phyloP scores from a whole-genome alignment of 2,888 invertebrate species.

The Aricia artaxerxes region DNA sequence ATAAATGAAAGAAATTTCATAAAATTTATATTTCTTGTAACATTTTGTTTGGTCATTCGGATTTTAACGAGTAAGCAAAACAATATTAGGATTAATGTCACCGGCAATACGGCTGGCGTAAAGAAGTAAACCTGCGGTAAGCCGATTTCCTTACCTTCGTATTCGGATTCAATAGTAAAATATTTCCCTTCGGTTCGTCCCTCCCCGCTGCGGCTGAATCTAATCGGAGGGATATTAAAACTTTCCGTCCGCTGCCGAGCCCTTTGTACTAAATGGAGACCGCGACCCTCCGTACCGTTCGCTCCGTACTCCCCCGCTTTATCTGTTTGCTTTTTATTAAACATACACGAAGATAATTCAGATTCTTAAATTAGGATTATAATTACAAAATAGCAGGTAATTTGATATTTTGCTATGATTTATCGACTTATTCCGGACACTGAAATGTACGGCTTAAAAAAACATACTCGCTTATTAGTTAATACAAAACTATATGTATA shows the following conservation, averaged over 20 bases:
- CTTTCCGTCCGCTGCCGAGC: constrained; percentile 65
- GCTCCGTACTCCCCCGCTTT: constrained; percentile 45
- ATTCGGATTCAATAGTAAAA: constrained; percentile 66
- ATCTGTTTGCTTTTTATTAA: constrained; percentile 56
- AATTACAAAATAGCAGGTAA: neutral
- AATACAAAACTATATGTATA: neutral
- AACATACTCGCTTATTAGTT: neutral
- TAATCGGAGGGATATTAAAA: constrained; percentile 79
- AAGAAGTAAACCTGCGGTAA: constrained; percentile 48
- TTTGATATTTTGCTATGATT: neutral
- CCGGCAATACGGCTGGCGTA: constrained; percentile 36
- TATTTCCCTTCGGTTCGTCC: constrained; percentile 60
- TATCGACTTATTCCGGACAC: neutral
- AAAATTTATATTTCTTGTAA: neutral
- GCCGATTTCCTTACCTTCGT: constrained; percentile 58
- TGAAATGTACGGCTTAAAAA: no score
- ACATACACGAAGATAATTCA: constrained; percentile 56
- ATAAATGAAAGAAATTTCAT: neutral
- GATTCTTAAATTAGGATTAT: constrained; percentile 40
- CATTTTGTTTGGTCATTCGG: neutral
- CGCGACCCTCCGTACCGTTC: constrained; percentile 47
- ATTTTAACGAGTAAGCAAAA: constrained; percentile 22
- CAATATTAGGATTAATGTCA: constrained; percentile 24
- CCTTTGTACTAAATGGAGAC: constrained; percentile 59
- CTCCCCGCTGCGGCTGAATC: constrained; percentile 68